Base-by-base conservation (phyloP, 2,113 vertebrate species). In the Spheniscus mendiculus region DNA sequence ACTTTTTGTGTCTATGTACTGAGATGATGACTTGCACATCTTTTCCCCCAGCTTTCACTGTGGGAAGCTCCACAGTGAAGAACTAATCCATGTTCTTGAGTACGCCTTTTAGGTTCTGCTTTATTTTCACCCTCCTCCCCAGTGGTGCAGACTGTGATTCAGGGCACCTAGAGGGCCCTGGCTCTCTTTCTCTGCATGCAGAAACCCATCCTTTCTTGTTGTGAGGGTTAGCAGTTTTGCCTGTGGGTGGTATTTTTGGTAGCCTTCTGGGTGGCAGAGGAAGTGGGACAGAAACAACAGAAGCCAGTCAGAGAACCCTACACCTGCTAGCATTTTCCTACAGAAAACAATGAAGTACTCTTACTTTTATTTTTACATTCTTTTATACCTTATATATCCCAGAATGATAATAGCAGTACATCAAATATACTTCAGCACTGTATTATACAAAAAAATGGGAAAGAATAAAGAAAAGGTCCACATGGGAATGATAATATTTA, bases 401-500 rank as follows among this genome's bases (percentile, higher is more conserved):
- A 44, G 34, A 73, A 83, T 56, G 73, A 81, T 86, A 87, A 85
- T 53, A 20, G 19, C 15, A 45, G 44, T 66, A 52, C 12, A 73
- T 59, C 38, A 97, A 94, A 96, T 78, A 77, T 32, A 83, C 12
- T 93, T 89, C 73, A 77, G 38, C 4, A 2, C 4, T 58, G 22
- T 45, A 80, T 92, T 87, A 83, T 47, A 67, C 6, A 80, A 95
- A 94, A 84, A 82, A 80, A 89, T 58, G 15, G 25, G 55, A 94
- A 89, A 91, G 6, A 88, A 83, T 70, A 94, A 88, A 86, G 30
- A 58, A 83, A 95, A 84, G 2, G 23, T 73, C 47, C 83, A 58
- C 63, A 70, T 65, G 66, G 87, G 91, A 95, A 87, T 34, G 50
- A 53, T 95, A 95, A 97, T 96, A 97, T 97, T 97, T 90, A 91